Percentiles rank a stretch among this genome's conserved stretches.
Evolutionary conservation across 2,888 invertebrate genomes (phyloP).

Genomic region (Agriopis aurantiaria): DNA sequence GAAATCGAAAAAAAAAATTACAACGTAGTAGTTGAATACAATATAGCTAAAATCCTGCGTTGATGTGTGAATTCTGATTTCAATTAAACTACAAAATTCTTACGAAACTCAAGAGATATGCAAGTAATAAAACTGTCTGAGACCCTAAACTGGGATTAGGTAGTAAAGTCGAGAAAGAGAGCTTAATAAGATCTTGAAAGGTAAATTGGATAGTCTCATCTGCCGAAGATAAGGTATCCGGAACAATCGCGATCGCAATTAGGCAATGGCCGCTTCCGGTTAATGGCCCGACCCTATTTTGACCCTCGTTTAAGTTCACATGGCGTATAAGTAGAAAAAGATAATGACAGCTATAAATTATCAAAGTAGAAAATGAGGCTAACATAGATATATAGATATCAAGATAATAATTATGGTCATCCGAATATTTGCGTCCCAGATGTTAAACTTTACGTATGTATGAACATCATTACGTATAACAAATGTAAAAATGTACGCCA

Average conservation of each 20-base stretch:
- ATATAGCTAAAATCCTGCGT: too few species aligned
- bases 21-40: too few species aligned
- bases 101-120: slow-evolving; percentile 2
- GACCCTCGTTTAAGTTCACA: slow-evolving; percentile 25
- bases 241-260: slow-evolving; percentile 22
- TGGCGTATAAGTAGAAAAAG: slow-evolving; percentile 3
- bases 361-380: too few species aligned
- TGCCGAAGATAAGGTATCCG: slow-evolving; percentile 19
- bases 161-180: slow-evolving; percentile 9
- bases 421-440: too few species aligned
- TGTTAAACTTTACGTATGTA: too few species aligned
- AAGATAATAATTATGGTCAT: neutral
- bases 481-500: too few species aligned
- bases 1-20: too few species aligned
- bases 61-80: neutral
- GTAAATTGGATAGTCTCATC: slow-evolving; percentile 20
- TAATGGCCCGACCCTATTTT: slow-evolving; percentile 25
- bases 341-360: neutral
- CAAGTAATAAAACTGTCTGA: slow-evolving; percentile 4
- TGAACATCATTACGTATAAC: too few species aligned
- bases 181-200: slow-evolving; percentile 9
- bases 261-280: slow-evolving; percentile 12
- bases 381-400: neutral
- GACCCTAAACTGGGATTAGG: slow-evolving; percentile 1
- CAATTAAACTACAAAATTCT: neutral